Percentiles rank a stretch among this genome's conserved stretches.
Conservation (phyloP, 2,888 invertebrate genomes). For the Cheilosia urbana region DNA sequence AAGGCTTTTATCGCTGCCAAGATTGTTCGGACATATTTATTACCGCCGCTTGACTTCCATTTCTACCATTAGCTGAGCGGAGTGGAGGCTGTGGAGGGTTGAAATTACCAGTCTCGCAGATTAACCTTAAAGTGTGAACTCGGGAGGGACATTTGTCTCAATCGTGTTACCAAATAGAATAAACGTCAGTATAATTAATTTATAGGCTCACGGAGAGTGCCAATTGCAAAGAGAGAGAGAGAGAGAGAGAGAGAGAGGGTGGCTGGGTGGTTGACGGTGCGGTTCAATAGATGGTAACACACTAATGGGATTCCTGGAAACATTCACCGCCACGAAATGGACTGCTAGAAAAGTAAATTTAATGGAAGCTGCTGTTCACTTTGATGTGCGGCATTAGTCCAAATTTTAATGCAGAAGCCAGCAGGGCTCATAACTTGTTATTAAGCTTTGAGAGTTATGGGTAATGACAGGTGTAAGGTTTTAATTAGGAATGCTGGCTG, state of each 20-base stretch:
- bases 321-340: conserved; percentile 15
- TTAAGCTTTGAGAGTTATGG: too few species aligned
- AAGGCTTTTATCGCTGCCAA: conserved; percentile 9
- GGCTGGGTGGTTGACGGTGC: too few species aligned
- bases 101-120: not conserved
- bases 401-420: not conserved
- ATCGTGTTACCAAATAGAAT: conserved; percentile 54
- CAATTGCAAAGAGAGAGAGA: not conserved
- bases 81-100: not conserved
- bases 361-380: not conserved
- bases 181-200: conserved; percentile 62
- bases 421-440: not conserved
- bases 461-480: too few species aligned
- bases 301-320: conserved; percentile 33
- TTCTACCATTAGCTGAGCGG: conserved; percentile 18
- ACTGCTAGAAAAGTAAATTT: conserved; percentile 14
- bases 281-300: not conserved
- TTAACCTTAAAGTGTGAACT: conserved; percentile 11
- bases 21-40: conserved; percentile 45
- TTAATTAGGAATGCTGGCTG: too few species aligned
- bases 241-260: not conserved
- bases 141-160: conserved; percentile 46
- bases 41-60: conserved; percentile 48
- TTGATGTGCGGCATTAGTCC: not conserved
- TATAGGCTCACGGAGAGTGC: conserved; percentile 41